phyloP scores from a whole-genome alignment of 1,140 invertebrate species.

The Cyclargus thomasi region DNA sequence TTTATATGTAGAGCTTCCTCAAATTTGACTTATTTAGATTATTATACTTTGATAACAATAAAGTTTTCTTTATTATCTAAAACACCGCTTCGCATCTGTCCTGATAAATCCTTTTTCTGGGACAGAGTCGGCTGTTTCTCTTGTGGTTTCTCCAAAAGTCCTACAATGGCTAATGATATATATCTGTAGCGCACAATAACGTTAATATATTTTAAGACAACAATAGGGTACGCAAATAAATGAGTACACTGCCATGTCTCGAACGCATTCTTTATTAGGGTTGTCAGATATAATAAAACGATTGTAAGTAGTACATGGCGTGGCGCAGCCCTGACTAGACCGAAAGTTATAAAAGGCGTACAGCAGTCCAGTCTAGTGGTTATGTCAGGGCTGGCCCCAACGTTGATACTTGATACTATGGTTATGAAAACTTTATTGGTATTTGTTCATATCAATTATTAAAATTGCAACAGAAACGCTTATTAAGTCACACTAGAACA shows the following conservation, averaged over 20 bases:
- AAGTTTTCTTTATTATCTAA: not conserved
- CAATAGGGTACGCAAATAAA: slow-evolving; percentile 3
- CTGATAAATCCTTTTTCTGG: not conserved
- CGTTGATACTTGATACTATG: no score
- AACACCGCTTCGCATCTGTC: not conserved
- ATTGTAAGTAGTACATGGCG: not conserved
- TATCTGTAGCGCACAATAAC: not conserved
- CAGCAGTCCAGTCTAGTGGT: slow-evolving; percentile 27
- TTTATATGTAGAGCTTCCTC: no score
- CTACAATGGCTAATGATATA: not conserved
- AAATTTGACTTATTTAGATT: no score
- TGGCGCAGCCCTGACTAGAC: slow-evolving; percentile 15
- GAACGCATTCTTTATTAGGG: not conserved
- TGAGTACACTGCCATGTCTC: slow-evolving; percentile 6
- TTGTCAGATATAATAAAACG: not conserved
- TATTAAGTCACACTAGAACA: no score
- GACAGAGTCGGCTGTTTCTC: not conserved
- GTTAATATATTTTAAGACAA: slow-evolving; percentile 3
- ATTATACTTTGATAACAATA: no score
- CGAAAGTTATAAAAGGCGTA: slow-evolving; percentile 30
- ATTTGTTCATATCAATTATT: no score
- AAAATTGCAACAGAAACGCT: no score
- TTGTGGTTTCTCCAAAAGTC: not conserved
- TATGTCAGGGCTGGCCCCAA: not conserved
- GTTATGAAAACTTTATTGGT: no score